Base-by-base conservation (phyloP, 2,113 vertebrate species). In the Actinemys pallida region DNA sequence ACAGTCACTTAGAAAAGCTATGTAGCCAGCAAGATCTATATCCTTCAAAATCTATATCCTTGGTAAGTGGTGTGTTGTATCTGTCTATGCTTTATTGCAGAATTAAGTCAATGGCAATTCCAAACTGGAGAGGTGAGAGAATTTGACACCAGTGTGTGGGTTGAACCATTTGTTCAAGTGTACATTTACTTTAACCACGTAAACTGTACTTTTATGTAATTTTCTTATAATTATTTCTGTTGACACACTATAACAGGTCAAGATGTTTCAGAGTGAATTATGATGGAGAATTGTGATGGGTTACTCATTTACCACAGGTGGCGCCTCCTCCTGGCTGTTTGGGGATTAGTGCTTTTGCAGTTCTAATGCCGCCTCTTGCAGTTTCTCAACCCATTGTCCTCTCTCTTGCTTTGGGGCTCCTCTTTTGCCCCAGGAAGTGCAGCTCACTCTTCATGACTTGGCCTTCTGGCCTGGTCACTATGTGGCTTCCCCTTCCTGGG, bases 161-260 rank as follows among this genome's bases (percentile, higher is more conserved):
- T 56, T 1, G 59, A 89, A 79, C 83, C 83, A 78, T 72, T 72
- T 31, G 0, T 49, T 62, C 27, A 65, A 81, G 45, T 42, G 39
- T 94, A 39, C 25, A 22, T 92, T 95, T 93, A 53, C 53, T 92
- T 88, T 92, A 49, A 80, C 89, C n/a, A 50, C 3, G 19, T 25
- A 79, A 76, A 72, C 4, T 53, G 14, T 16, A 62, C 39, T 57
- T 92, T 57, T 35, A 39, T 8, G 49, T 56, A 76, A 82, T 82
- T 20, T 82, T 9, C 82, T 42, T 35, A 45, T 42, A 92, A 49
- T 79, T 80, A 31, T 45, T 89, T 94, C 84, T 86, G 86, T 87
- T 90, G 72, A 31, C 78, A 90, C 0, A 0, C 2, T 89, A 1
- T 84, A 93, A 93, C 86, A 52, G 69, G 92, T 87, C 79, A 90